A percentile compares a stretch with the other conserved stretches of the same genome.
These are phyloP conservation scores for Cheirogaleus major DNA, from an alignment of 2,797 vertebrate genomes.

Conservation along the genomic window DNA sequence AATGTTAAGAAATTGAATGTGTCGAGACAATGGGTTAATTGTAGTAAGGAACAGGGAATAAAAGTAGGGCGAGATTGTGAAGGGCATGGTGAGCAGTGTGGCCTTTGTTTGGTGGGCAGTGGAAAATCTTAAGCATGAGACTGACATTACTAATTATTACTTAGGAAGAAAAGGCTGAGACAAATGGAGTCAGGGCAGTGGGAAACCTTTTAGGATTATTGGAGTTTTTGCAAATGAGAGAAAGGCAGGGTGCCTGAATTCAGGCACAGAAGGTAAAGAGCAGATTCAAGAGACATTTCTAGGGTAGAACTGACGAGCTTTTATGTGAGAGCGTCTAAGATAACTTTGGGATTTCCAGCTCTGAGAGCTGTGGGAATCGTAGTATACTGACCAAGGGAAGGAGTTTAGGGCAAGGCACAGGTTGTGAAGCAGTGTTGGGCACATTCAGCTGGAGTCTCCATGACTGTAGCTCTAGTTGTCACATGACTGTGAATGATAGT, in stretches of 20 bases:
- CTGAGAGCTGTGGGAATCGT: accelerated
- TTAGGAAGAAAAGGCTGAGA: background rate
- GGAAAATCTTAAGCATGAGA: background rate
- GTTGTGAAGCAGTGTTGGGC: background rate
- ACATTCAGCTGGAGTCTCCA: background rate
- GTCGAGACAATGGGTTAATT: background rate
- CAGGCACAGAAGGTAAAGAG: background rate
- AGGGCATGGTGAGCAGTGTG: background rate
- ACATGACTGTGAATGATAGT: background rate
- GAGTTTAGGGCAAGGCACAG: background rate
- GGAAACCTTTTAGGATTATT: background rate
- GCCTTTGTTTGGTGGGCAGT: background rate
- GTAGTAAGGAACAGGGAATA: background rate
- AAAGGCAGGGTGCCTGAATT: background rate
- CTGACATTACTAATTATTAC: background rate
- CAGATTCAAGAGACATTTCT: background rate
- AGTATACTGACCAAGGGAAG: background rate
- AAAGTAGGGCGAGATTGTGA: background rate
- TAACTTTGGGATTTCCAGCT: background rate
- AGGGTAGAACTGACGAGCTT: background rate
- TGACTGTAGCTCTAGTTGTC: background rate
- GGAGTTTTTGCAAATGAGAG: background rate
- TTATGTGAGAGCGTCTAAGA: background rate
- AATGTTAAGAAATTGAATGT: background rate
- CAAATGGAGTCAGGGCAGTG: background rate